Percentiles rank a stretch among this genome's conserved stretches.
These are phyloP conservation scores for Oscheius myriophilus DNA, from an alignment of 2,888 invertebrate genomes.

Conservation along the genomic window DNA sequence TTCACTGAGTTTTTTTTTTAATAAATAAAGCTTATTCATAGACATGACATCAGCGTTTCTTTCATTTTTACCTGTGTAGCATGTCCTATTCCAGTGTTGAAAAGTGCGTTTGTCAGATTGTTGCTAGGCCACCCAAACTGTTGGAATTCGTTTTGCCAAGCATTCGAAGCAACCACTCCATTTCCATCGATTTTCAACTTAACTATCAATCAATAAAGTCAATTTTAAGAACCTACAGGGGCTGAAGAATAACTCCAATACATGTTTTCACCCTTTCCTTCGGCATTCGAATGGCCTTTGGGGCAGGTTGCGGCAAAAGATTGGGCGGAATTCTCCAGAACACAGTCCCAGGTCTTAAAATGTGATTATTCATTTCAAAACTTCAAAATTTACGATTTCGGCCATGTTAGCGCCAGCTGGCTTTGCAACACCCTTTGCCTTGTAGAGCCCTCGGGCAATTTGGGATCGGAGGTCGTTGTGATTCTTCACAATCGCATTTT, in stretches of 20 bases:
- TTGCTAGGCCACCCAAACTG: conserved; percentile 22
- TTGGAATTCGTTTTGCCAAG: conserved; percentile 23
- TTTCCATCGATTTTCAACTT: background rate
- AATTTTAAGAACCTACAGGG: background rate
- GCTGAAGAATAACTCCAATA: conserved; percentile 8
- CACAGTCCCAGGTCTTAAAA: conserved; percentile 9
- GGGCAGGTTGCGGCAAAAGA: conserved; percentile 4
- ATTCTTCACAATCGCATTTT: too few species aligned
- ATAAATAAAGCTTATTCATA: too few species aligned
- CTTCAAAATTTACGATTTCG: too few species aligned
- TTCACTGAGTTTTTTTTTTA: too few species aligned
- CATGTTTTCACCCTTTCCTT: conserved; percentile 10
- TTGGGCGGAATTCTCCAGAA: conserved; percentile 5
- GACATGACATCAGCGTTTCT: too few species aligned
- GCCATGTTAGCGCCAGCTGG: too few species aligned
- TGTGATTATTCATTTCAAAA: too few species aligned
- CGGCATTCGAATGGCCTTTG: background rate
- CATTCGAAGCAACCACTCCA: conserved; percentile 1
- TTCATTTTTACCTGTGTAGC: conserved; percentile 29
- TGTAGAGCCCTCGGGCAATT: too few species aligned
- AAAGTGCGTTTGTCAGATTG: background rate
- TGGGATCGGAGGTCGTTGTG: too few species aligned
- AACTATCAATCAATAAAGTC: background rate
- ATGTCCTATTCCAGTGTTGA: conserved; percentile 15
- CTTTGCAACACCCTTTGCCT: too few species aligned